phyloP scores from a whole-genome alignment of 2,888 invertebrate genomes.

The Blomia tropicalis region DNA sequence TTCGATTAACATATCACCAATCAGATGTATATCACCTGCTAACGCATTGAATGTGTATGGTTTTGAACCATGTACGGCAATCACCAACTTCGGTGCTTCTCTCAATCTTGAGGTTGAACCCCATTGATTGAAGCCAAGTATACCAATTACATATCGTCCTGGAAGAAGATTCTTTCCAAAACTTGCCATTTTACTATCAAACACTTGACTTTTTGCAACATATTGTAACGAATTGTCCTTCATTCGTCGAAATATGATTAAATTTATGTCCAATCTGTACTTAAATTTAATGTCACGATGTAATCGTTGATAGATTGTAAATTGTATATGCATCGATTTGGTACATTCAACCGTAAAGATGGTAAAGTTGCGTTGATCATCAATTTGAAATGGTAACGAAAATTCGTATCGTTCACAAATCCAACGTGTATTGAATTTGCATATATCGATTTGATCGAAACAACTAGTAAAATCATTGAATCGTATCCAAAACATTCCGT shows the following conservation, averaged over 20 bases:
- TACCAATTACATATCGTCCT: constrained; percentile 79
- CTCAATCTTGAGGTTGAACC: constrained; percentile 49
- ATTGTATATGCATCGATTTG: background rate
- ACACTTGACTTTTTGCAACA: background rate
- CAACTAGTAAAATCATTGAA: background rate
- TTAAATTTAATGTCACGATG: background rate
- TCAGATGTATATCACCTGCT: background rate
- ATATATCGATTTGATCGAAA: background rate
- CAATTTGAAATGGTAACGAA: background rate
- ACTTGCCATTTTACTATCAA: background rate
- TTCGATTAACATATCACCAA: constrained; percentile 1
- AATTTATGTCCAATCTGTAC: background rate
- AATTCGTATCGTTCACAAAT: background rate
- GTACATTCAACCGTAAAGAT: background rate
- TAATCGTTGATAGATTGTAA: constrained; percentile 4
- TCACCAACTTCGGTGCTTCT: constrained; percentile 72
- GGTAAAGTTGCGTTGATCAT: background rate
- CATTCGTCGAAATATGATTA: background rate
- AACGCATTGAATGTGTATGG: constrained; percentile 49
- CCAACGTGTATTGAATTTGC: background rate
- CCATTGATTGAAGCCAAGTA: constrained; percentile 91
- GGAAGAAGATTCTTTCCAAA: constrained; percentile 37
- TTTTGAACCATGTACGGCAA: constrained; percentile 85
- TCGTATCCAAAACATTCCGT: background rate
- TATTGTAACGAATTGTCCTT: background rate